A percentile compares a stretch with the other conserved stretches of the same genome.
These are phyloP conservation scores for Abramis brama DNA, from an alignment of 2,113 vertebrate genomes.

Conservation along the genomic window DNA sequence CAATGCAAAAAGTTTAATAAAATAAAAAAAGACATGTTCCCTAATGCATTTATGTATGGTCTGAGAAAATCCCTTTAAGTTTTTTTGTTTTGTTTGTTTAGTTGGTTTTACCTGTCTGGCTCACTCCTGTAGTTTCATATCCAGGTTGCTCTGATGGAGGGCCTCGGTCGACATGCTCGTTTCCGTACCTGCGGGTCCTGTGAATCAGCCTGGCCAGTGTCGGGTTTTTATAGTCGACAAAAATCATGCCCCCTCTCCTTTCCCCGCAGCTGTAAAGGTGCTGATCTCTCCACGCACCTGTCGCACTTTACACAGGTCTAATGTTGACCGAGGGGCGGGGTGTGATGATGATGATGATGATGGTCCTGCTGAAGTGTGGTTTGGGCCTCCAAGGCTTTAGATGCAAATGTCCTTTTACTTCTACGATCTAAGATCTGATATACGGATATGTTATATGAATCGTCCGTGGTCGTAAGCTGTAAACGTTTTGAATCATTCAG, in stretches of 20 bases:
- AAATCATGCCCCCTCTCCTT: slow-evolving; percentile 42
- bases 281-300: slow-evolving; percentile 78
- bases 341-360: slow-evolving; percentile 56
- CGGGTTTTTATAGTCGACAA: slow-evolving; percentile 53
- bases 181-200: slow-evolving; percentile 30
- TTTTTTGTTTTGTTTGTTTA: background rate
- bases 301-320: slow-evolving; percentile 87
- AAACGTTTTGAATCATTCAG: background rate
- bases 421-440: background rate
- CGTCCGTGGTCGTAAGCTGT: background rate
- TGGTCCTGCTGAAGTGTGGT: slow-evolving; percentile 65
- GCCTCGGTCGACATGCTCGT: slow-evolving; percentile 9
- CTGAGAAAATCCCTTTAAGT: background rate
- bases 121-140: background rate
- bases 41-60: background rate
- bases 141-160: background rate
- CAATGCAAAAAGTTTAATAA: background rate
- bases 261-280: slow-evolving; percentile 61
- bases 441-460: background rate
- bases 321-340: slow-evolving; percentile 86
- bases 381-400: slow-evolving; percentile 53
- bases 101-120: slow-evolving; percentile 32
- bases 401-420: slow-evolving; percentile 63
- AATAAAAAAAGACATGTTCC: background rate
- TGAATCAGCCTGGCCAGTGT: slow-evolving; percentile 29